A percentile compares a stretch with the other conserved stretches of the same genome.
Conservation (phyloP, 2,888 invertebrate genomes). For the Drosophila barbarae region DNA sequence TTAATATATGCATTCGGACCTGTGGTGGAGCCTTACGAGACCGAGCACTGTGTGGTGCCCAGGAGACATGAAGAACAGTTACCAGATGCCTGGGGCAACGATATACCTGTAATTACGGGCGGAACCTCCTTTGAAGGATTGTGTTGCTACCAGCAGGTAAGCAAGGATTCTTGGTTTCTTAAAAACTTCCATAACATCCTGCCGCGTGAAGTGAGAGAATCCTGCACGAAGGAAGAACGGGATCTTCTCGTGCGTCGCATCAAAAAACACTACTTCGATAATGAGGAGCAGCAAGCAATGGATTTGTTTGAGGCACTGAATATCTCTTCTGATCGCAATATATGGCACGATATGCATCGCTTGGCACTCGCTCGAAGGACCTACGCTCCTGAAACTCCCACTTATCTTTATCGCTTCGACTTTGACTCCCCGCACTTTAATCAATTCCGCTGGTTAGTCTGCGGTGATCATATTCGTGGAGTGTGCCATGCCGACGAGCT, state of each 20-base stretch:
- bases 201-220: conserved; percentile 68
- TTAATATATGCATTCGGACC: too few relatives aligned
- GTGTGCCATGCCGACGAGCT: too few relatives aligned
- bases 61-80: conserved; percentile 67
- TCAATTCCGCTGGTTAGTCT: too few relatives aligned
- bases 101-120: conserved; percentile 76
- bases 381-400: too few relatives aligned
- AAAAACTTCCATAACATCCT: conserved; percentile 75
- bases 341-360: too few relatives aligned
- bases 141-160: conserved; percentile 65
- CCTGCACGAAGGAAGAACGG: conserved; percentile 48
- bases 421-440: too few relatives aligned
- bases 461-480: too few relatives aligned
- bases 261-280: conserved; percentile 58
- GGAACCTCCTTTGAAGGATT: conserved; percentile 76
- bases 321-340: conserved; percentile 44
- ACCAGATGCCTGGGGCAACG: conserved; percentile 73
- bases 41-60: conserved; percentile 41
- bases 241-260: conserved; percentile 54
- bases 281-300: conserved; percentile 49
- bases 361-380: too few relatives aligned
- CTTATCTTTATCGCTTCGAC: too few relatives aligned
- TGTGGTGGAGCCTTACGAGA: too few relatives aligned
- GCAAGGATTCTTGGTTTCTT: conserved; percentile 59
- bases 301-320: conserved; percentile 47